phyloP scores from a whole-genome alignment of 92 coral and sea anemone species.

The Galaxea fascicularis region DNA sequence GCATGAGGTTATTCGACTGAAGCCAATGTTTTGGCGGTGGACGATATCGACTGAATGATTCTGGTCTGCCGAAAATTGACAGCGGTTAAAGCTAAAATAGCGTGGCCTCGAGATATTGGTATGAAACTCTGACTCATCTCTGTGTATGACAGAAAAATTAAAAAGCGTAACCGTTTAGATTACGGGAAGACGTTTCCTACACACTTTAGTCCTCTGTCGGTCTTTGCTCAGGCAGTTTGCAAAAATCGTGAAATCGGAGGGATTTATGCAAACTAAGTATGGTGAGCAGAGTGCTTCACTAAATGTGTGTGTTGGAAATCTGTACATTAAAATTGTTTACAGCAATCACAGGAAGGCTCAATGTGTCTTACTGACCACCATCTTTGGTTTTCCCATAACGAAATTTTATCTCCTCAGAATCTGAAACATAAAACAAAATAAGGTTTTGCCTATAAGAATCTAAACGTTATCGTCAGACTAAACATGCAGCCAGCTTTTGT shows the following conservation, averaged over 20 bases:
- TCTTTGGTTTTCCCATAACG: neutral
- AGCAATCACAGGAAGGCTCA: neutral
- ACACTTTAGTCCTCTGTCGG: neutral
- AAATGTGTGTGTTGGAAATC: neutral
- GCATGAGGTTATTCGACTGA: neutral
- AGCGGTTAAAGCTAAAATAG: neutral
- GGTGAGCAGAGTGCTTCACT: neutral
- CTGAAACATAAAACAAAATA: slow-evolving; percentile 8
- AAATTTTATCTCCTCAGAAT: neutral
- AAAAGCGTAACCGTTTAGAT: neutral
- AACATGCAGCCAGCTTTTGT: neutral
- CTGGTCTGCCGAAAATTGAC: neutral
- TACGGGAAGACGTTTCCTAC: neutral
- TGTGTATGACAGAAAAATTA: neutral
- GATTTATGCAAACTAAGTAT: neutral
- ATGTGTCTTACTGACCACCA: neutral
- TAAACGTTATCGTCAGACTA: neutral
- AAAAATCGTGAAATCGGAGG: neutral
- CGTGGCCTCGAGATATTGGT: neutral
- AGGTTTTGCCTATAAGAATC: neutral
- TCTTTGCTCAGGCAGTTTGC: neutral
- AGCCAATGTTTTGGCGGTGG: neutral
- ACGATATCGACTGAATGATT: neutral
- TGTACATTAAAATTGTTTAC: neutral
- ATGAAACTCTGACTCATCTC: neutral